Evolutionary conservation across 2,113 vertebrate species (phyloP).

Genomic region (Pantherophis guttatus): DNA sequence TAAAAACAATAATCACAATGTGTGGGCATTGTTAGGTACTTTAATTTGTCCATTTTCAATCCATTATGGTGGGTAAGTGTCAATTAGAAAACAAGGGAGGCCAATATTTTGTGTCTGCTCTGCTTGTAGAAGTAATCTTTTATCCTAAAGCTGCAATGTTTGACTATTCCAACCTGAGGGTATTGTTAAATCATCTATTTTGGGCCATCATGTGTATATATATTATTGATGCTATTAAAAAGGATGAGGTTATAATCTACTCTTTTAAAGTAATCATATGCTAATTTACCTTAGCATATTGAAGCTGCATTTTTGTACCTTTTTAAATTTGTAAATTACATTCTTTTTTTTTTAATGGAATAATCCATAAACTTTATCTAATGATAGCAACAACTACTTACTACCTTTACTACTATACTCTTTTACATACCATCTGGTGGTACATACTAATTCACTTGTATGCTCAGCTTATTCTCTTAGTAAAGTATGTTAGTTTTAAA

Average conservation of each 20-base stretch:
- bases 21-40: not conserved
- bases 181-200: not conserved
- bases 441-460: not conserved
- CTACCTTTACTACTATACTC: not conserved
- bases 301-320: not conserved
- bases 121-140: not conserved
- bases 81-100: not conserved
- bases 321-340: not conserved
- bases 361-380: not conserved
- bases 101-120: not conserved
- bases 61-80: not conserved
- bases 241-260: not conserved
- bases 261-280: not conserved
- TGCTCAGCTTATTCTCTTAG: not conserved
- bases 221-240: not conserved
- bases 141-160: not conserved
- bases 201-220: not conserved
- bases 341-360: not conserved
- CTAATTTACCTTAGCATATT: not conserved
- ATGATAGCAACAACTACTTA: not conserved
- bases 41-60: not conserved
- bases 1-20: not conserved
- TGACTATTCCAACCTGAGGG: not conserved
- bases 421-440: not conserved
- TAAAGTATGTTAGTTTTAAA: not conserved